Evolutionary conservation across 23 tunicate genomes (phyloP), one percentile per base, ranked within the genome.

Genomic region (Ciona savignyi): DNA sequence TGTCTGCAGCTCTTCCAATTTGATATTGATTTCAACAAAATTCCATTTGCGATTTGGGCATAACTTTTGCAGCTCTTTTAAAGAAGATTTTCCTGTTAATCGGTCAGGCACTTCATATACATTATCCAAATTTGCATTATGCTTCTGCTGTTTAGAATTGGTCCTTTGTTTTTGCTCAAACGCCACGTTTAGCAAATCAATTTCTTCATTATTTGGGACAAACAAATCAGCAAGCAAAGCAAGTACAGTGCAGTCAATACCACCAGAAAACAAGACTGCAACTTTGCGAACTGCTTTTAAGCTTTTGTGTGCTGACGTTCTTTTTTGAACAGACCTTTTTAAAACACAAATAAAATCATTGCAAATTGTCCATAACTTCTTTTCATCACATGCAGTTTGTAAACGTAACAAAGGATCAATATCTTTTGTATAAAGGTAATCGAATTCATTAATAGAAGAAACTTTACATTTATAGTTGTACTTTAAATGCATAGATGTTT

Each of bases 221-320:
- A 30, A 60, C 34, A 27, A 30, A 76, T 91, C 67, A n/a, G 86
- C 90, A 28, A 91, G 65, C 60, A 76, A 77, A 28, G 88, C 98
- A 28, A 93, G 20, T 20, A 93, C 75, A 34, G 88, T 77, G 65
- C 98, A 93, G 60, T 93, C 98, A 4, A 93, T 72, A 1, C 98
- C 98, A n/a, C 98, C 98, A 27, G 93, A 86, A 74, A 93, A 93
- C 32, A 93, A 63, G 78, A 93, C 49, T 22, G 86, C 93, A 32
- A 84, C 70, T 34, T 74, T 67, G 20, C 80, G 51, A 2, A 42
- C 32, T 21, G 64, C 56, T 33, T 72, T 26, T 70, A 77, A 71
- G 66, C 29, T 61, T 60, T 31, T 48, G 3, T 51, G 66, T 1
- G 42, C 27, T 56, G 27, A 23, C 1, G 75, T 73, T n/a, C 98